Evolutionary conservation across 2,797 vertebrate genomes (phyloP).

Genomic region (Micromesistius poutassou): DNA sequence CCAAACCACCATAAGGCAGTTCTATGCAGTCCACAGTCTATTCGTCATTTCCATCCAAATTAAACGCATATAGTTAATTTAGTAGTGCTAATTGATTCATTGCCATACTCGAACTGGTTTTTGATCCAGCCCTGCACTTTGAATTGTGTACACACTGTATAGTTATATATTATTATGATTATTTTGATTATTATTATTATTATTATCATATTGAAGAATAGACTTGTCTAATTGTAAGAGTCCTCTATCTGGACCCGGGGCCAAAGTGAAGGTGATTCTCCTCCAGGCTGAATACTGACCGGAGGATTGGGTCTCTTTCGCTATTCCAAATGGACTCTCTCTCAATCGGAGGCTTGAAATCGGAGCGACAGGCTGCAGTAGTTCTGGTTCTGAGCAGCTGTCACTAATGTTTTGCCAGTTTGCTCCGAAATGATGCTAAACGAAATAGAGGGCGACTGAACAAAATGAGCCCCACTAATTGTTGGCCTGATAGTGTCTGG

Average conservation of each 20-base stretch:
- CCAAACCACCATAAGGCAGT: not conserved
- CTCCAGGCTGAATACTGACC: not conserved
- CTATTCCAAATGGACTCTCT: slow-evolving; percentile 6
- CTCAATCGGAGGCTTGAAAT: slow-evolving; percentile 20
- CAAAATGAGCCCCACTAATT: not conserved
- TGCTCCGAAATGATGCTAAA: not conserved
- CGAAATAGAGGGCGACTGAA: not conserved
- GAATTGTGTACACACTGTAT: not conserved
- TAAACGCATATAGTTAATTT: not conserved
- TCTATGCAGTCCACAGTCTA: not conserved
- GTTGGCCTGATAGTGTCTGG: not conserved
- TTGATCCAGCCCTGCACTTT: not conserved
- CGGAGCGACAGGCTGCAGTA: slow-evolving; percentile 19
- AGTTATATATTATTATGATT: no score
- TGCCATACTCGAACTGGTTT: not conserved
- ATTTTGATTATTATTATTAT: no score
- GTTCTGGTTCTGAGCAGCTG: slow-evolving; percentile 20
- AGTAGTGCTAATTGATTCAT: not conserved
- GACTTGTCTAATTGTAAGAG: not conserved
- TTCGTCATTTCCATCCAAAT: not conserved
- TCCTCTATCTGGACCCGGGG: not conserved
- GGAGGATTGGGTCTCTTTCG: not conserved
- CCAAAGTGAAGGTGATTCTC: not conserved
- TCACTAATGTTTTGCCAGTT: slow-evolving; percentile 19
- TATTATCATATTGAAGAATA: not conserved